A percentile compares a stretch with the other conserved stretches of the same genome.
Conservation (phyloP, 2,888 invertebrate genomes). For the Acronicta alni region DNA sequence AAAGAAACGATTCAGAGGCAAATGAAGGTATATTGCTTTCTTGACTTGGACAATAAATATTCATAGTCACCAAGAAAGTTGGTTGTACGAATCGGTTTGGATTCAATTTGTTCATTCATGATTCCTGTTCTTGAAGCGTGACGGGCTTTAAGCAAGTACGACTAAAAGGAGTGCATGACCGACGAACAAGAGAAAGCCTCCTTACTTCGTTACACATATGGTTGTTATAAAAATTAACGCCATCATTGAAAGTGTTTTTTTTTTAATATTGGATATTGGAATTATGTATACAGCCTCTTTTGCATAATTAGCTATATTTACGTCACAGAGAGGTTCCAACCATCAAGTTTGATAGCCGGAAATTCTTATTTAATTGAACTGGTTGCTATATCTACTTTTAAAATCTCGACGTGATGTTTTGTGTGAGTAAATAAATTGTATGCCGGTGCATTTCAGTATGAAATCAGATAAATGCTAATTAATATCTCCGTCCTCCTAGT, state of each 20-base stretch:
- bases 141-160: constrained; percentile 55
- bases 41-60: constrained; percentile 40
- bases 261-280: constrained; percentile 38
- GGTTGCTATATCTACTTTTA: constrained; percentile 6
- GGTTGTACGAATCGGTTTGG: constrained; percentile 47
- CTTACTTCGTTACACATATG: constrained; percentile 78
- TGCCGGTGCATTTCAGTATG: too few relatives aligned
- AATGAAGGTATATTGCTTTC: constrained; percentile 33
- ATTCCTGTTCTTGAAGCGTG: constrained; percentile 57
- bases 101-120: constrained; percentile 62
- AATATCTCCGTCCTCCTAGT: too few relatives aligned
- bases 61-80: constrained; percentile 55
- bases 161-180: constrained; percentile 73
- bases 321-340: too few relatives aligned
- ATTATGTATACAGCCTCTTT: constrained; percentile 27
- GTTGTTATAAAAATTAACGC: constrained; percentile 69
- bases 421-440: too few relatives aligned
- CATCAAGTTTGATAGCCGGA: constrained; percentile 11
- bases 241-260: constrained; percentile 55
- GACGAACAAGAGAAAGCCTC: constrained; percentile 81
- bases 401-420: too few relatives aligned
- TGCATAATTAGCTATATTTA: neutral
- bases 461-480: too few relatives aligned
- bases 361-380: constrained; percentile 10
- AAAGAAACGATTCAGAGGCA: constrained; percentile 16